Conservation (phyloP, 2,888 invertebrate genomes). For the Rotaria sp. region DNA sequence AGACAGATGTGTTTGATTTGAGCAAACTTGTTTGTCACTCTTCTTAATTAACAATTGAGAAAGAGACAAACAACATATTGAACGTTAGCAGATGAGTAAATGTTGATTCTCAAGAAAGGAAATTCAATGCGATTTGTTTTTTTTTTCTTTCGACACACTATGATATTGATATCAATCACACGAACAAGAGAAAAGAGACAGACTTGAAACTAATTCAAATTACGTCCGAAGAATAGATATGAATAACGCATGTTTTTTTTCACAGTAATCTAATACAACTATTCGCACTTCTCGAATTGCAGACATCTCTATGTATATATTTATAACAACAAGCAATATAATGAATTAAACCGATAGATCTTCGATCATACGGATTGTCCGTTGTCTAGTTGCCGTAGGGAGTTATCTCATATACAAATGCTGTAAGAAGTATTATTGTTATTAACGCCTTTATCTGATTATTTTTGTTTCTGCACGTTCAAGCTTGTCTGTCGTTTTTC, state of each 20-base stretch:
- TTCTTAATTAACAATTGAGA: slow-evolving; percentile 21
- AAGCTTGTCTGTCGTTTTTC: neutral
- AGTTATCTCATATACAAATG: neutral
- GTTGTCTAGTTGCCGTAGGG: neutral
- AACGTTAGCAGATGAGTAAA: slow-evolving; percentile 14
- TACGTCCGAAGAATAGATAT: neutral
- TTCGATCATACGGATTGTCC: neutral
- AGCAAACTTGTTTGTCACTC: slow-evolving; percentile 12
- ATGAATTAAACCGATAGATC: neutral
- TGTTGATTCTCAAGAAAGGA: slow-evolving; percentile 26
- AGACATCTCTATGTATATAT: neutral
- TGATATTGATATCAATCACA: slow-evolving; percentile 19
- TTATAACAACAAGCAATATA: neutral
- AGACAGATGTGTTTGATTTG: slow-evolving; percentile 19
- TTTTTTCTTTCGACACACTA: neutral
- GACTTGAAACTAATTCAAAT: slow-evolving; percentile 6
- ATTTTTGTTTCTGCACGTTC: neutral
- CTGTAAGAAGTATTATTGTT: slow-evolving; percentile 6
- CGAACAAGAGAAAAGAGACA: neutral
- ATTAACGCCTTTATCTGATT: slow-evolving; percentile 5
- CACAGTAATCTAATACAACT: neutral
- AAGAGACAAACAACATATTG: slow-evolving; percentile 8
- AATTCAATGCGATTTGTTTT: neutral
- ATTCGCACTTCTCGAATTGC: slow-evolving; percentile 6
- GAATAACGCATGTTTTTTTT: neutral